phyloP scores from a whole-genome alignment of 2,888 invertebrate genomes.

The Tanytarsus gracilentus region DNA sequence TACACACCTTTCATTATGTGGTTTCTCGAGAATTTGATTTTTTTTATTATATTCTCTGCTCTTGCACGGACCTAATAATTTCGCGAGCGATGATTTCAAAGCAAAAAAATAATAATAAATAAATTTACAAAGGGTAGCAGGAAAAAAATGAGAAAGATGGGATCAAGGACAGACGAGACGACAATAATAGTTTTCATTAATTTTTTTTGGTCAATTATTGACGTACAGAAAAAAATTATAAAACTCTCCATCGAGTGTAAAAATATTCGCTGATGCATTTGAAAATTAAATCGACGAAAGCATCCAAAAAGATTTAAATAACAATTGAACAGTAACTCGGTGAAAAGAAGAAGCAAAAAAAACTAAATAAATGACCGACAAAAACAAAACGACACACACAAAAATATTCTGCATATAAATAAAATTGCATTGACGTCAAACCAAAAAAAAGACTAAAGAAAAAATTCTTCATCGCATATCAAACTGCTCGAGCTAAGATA shows the following conservation, averaged over 20 bases:
- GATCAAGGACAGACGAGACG: background rate
- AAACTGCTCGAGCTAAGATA: background rate
- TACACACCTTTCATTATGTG: slow-evolving; percentile 1
- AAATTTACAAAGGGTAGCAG: background rate
- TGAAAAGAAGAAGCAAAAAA: slow-evolving; percentile 4
- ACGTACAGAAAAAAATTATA: background rate
- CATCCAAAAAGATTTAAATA: slow-evolving; percentile 19
- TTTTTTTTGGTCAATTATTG: background rate
- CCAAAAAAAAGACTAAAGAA: background rate
- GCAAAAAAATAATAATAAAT: slow-evolving; percentile 1
- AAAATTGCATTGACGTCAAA: slow-evolving; percentile 18
- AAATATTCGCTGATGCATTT: background rate
- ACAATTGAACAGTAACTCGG: slow-evolving; percentile 16
- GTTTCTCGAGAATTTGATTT: background rate
- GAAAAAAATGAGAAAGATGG: background rate
- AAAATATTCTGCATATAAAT: slow-evolving; percentile 24
- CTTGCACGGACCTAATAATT: background rate
- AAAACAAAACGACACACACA: slow-evolving; percentile 22
- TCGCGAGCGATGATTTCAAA: background rate
- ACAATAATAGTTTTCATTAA: background rate
- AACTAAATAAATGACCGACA: slow-evolving; percentile 26
- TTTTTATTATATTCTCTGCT: background rate
- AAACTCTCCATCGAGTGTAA: background rate
- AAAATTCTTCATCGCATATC: slow-evolving; percentile 27
- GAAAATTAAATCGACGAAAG: background rate